Base-by-base conservation (phyloP, 37 sponge, comb jelly and placozoan genomes). In the Cladorhizidae sp. region DNA sequence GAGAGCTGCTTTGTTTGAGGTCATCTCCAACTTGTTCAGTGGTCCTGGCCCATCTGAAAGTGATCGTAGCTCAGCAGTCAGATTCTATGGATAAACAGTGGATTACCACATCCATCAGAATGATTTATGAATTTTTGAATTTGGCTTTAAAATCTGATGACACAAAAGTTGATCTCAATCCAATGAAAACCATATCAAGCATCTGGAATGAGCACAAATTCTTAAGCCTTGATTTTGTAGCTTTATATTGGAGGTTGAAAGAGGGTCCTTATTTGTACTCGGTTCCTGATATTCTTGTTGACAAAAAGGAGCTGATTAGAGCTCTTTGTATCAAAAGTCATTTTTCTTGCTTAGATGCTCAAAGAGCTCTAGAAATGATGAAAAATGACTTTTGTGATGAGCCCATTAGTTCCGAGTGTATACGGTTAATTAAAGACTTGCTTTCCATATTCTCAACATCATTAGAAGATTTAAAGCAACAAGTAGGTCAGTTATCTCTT, bases 201-300 rank as follows among this genome's bases (percentile, higher is more conserved):
- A 68, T 89, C 23, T 89, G 85, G 85, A 89, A 73, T 78, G 85
- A 76, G 37, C 38, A 75, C 56, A 14, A 54, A 26, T 89, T 89
- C 52, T 23, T 89, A 18, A 28, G 0, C n/a, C 40, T 61, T 17
- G 33, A 58, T 15, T 17, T 23, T 12, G 71, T 89, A 17, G 74
- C 85, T n/a, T 54, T 11, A 56, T 22, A 67, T 0, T 84, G 80
- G 79, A 70, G 29, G 15, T 40, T 57, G 9, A 43, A 82, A 0
- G 41, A 83, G 69, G 85, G 85, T 31, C 84, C 84, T 28, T 91
- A 83, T 42, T 74, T 91, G 42, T 74, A 72, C 54, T 38, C 41
- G 54, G 41, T 82, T 1, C 92, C 92, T 8, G 28, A 21, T n/a
- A 72, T 64, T 26, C 25, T 86, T 3, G 0, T 15, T 0, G 21